Base-by-base conservation (phyloP, 1,140 invertebrate species). In the Lithobius niger region DNA sequence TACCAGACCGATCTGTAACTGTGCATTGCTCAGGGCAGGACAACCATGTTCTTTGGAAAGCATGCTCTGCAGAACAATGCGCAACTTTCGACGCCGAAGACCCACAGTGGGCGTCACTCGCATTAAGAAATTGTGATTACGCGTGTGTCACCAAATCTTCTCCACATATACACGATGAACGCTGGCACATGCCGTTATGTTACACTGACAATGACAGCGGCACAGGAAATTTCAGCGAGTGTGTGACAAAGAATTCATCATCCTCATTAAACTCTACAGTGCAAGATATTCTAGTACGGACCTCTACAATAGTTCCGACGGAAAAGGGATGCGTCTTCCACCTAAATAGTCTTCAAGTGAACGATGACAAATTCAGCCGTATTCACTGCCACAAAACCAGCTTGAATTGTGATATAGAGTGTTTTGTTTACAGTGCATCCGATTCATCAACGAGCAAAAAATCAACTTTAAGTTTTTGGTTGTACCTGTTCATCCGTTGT, bases 401-500 rank as follows among this genome's bases (percentile, higher is more conserved):
- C 4, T 4, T 18, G 6, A 18, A 3, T 45, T 4, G 19, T 6
- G 4, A 6, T 4, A 6, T 45, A 21, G 16, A 4, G 76, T 86
- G 40, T 73, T 81, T 55, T 86, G 84, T 59, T 74, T 78, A 59
- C 73, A 85, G 6, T 84, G 82, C 60, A 67, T 76, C 3, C 69
- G 73, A 55, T 71, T 76, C 19, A 71, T 71, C 22, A 80, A 80
- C 10, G 78, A 82, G 61, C 75, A n/a, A n/a, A n/a, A n/a, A n/a
- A n/a, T 81, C 1, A 65, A 74, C 1, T 36, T 64, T 77, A 27
- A 83, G 80, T 0, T 81, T 87, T 60, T 83, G 81, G 79, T 70
- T 74, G 19, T 89, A 88, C 61, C 70, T 85, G n/a, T 64, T 78
- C 4, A 44, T 71, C 3, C 78, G 85, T 40, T 76, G 80, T 10